These are phyloP conservation scores for Drosophila stalkeri DNA, from an alignment of 2,888 invertebrate genomes.

Conservation along the genomic window DNA sequence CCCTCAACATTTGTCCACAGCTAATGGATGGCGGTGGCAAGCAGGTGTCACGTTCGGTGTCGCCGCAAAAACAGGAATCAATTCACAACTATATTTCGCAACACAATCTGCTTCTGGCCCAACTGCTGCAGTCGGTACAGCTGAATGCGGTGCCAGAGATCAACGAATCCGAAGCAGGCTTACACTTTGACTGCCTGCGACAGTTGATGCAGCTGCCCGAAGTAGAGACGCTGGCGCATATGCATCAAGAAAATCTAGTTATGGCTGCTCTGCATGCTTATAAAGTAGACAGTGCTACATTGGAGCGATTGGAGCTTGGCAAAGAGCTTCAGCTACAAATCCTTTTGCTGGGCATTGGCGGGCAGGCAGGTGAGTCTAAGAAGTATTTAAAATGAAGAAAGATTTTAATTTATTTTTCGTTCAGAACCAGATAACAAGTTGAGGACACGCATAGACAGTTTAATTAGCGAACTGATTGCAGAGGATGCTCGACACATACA, in stretches of 20 bases:
- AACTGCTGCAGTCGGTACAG: slow-evolving; percentile 77
- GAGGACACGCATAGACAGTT: slow-evolving; percentile 59
- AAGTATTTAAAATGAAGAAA: neutral
- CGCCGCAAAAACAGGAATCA: slow-evolving; percentile 74
- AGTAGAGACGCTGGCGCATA: slow-evolving; percentile 57
- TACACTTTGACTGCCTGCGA: slow-evolving; percentile 70
- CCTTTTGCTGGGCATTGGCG: slow-evolving; percentile 61
- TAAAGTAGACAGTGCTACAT: slow-evolving; percentile 60
- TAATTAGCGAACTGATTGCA: slow-evolving; percentile 71
- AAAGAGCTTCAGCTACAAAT: slow-evolving; percentile 62
- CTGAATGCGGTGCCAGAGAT: slow-evolving; percentile 25
- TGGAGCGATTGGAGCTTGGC: slow-evolving; percentile 54
- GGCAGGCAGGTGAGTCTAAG: slow-evolving; percentile 59
- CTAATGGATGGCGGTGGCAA: slow-evolving; percentile 46
- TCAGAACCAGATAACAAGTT: slow-evolving; percentile 42
- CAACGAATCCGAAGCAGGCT: slow-evolving; percentile 16
- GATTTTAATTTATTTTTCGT: neutral
- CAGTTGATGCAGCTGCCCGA: slow-evolving; percentile 70
- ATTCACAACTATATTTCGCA: slow-evolving; percentile 82
- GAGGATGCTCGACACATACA: slow-evolving; percentile 76
- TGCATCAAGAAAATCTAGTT: slow-evolving; percentile 71
- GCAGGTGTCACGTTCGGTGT: slow-evolving; percentile 37
- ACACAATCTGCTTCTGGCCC: slow-evolving; percentile 81
- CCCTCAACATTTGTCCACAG: slow-evolving; percentile 90
- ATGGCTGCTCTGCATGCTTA: slow-evolving; percentile 78